phyloP scores from a whole-genome alignment of 2,113 vertebrate species.

The Gallinago undulata region DNA sequence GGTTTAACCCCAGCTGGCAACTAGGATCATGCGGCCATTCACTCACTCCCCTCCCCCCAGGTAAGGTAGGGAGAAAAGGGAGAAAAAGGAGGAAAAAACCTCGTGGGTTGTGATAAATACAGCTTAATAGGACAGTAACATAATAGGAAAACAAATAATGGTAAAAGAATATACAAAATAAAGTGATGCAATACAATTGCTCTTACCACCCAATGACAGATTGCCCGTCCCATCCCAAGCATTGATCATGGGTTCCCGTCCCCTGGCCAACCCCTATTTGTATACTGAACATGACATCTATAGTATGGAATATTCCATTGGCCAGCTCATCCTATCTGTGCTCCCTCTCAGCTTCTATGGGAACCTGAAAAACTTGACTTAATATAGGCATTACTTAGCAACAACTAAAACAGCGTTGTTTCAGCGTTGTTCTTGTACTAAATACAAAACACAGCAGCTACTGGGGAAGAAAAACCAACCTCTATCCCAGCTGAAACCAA shows the following conservation, averaged over 20 bases:
- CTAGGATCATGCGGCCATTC: not conserved
- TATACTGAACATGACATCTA: not conserved
- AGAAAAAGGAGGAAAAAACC: not conserved
- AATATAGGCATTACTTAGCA: not conserved
- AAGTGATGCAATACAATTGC: not conserved
- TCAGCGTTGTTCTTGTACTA: not conserved
- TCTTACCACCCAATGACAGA: not conserved
- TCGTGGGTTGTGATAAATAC: not conserved
- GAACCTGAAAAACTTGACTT: not conserved
- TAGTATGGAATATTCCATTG: not conserved
- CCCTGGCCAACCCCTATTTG: not conserved
- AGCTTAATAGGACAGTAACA: not conserved
- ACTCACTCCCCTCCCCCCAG: not conserved
- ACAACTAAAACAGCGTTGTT: not conserved
- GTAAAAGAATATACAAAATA: not conserved
- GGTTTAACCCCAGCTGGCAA: not conserved
- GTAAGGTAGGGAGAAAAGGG: not conserved
- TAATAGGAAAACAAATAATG: not conserved
- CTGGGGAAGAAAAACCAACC: not conserved
- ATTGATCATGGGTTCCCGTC: not conserved
- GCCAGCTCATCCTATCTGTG: not conserved
- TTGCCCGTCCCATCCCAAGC: not conserved
- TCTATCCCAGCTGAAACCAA: not conserved
- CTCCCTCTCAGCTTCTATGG: not conserved
- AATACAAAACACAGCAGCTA: not conserved